Percentiles rank a stretch among this genome's conserved stretches.
These are phyloP conservation scores for Umimayanthus chanpuru DNA, from an alignment of 92 coral and sea anemone genomes.

Conservation along the genomic window DNA sequence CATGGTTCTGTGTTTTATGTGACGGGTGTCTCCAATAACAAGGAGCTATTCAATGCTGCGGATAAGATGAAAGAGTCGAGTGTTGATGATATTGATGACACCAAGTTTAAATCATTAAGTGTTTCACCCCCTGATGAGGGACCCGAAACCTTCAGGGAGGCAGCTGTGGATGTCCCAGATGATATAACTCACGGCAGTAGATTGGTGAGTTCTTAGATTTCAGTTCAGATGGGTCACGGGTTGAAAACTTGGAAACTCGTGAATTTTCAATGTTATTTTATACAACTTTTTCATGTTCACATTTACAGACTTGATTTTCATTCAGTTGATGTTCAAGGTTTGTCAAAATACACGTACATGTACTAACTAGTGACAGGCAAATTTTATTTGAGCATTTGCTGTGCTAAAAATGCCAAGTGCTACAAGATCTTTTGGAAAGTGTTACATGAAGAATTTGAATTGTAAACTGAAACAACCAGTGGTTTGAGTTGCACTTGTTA, in stretches of 20 bases:
- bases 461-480: too few relatives aligned
- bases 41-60: constrained; percentile 83
- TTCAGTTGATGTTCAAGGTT: too few relatives aligned
- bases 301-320: too few relatives aligned
- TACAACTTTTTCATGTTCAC: too few relatives aligned
- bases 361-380: too few relatives aligned
- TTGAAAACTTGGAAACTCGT: not conserved
- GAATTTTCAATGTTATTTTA: too few relatives aligned
- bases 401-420: too few relatives aligned
- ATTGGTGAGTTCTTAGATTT: not conserved
- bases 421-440: too few relatives aligned
- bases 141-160: constrained; percentile 75
- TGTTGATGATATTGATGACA: constrained; percentile 75
- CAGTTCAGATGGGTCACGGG: not conserved
- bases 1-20: constrained; percentile 83
- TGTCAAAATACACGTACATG: too few relatives aligned
- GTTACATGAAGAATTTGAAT: too few relatives aligned
- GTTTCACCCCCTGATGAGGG: constrained; percentile 72
- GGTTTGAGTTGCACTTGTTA: too few relatives aligned
- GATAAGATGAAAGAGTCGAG: constrained; percentile 79
- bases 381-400: too few relatives aligned
- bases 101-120: constrained; percentile 56
- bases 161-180: constrained; percentile 81
- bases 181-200: not conserved
- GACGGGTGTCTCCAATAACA: constrained; percentile 78